Evolutionary conservation across 2,797 vertebrate genomes (phyloP).

Genomic region (Artibeus jamaicensis): DNA sequence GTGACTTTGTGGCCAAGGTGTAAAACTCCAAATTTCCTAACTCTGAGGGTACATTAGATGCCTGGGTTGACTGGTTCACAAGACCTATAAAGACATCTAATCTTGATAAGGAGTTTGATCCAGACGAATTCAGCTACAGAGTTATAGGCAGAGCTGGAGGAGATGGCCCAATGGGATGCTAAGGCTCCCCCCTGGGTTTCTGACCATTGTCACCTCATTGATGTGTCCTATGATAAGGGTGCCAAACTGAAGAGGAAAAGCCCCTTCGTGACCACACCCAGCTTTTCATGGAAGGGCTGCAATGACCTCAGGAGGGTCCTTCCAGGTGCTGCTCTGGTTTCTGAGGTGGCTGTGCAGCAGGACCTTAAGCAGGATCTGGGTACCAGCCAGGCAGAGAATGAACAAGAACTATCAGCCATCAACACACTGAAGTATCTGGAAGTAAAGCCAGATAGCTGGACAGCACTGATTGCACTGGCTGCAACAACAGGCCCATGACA

Average conservation of each 20-base stretch:
- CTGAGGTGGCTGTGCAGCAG: conserved; percentile 94
- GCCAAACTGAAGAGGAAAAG: conserved; percentile 96
- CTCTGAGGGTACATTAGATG: background rate
- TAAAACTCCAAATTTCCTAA: background rate
- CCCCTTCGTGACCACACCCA: conserved; percentile 92
- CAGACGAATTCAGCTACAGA: background rate
- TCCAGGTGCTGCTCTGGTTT: conserved; percentile 94
- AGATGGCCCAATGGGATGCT: background rate
- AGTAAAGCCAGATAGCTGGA: conserved; percentile 94
- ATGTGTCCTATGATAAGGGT: conserved; percentile 78
- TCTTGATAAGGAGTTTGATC: background rate
- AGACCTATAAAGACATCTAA: background rate
- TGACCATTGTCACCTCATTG: background rate
- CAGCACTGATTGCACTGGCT: conserved; percentile 94
- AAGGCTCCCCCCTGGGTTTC: background rate
- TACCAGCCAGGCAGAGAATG: conserved; percentile 97
- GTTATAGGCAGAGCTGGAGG: background rate
- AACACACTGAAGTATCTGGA: conserved; percentile 96
- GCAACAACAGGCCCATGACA: conserved; percentile 98
- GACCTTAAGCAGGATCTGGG: conserved; percentile 96
- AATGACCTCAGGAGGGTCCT: conserved; percentile 94
- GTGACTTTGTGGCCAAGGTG: background rate
- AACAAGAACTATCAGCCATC: conserved; percentile 97
- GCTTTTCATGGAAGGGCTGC: conserved; percentile 93
- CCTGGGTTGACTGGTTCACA: background rate